Conservation (phyloP, 2,113 vertebrate species). For the Spilogale gracilis region DNA sequence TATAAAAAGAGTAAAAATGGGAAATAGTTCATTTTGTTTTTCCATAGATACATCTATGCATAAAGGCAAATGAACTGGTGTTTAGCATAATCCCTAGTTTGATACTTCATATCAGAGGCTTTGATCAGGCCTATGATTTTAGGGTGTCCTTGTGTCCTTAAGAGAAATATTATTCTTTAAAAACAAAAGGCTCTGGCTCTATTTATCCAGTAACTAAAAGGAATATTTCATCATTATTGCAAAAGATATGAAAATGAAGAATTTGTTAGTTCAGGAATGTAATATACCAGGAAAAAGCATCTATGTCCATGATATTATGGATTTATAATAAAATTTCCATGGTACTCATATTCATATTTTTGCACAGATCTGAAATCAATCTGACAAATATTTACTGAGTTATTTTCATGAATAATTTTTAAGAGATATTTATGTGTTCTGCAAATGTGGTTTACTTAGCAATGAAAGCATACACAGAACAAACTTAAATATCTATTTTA, state of each 20-base stretch:
- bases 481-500: background rate
- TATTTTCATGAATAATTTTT: background rate
- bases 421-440: background rate
- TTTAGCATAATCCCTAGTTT: background rate
- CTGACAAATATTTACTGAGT: background rate
- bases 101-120: background rate
- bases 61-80: background rate
- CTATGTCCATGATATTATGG: background rate
- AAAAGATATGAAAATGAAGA: background rate
- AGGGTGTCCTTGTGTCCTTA: background rate
- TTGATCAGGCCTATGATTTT: constrained; percentile 1
- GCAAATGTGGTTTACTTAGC: background rate
- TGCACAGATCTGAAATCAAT: background rate
- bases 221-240: background rate
- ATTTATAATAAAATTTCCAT: constrained; percentile 13
- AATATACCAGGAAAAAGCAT: background rate
- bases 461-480: background rate
- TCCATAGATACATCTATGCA: background rate
- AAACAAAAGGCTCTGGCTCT: background rate
- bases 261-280: background rate
- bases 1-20: background rate
- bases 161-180: background rate
- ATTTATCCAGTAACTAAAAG: background rate
- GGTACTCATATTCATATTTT: background rate
- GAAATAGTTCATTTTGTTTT: background rate